Evolutionary conservation across 2,888 invertebrate genomes (phyloP), one percentile per base, ranked within the genome.

Genomic region (Flexamia atlantica): DNA sequence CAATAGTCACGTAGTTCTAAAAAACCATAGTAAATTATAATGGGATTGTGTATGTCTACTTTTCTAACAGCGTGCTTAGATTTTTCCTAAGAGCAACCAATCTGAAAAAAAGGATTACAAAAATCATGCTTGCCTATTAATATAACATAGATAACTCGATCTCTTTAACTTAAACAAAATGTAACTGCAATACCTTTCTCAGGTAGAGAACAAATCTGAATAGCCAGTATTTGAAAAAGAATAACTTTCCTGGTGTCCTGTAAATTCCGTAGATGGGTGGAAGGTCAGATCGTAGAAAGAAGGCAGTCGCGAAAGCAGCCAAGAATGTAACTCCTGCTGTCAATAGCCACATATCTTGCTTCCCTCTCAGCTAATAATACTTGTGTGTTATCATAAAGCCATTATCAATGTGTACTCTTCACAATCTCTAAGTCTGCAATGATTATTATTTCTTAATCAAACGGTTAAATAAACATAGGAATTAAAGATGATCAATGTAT

Each of bases 201-300:
- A 81, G n/a, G 14, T 32, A 68, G 9, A 81, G 42, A 42, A 81
- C 25, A 23, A 68, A 42, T 81, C 81, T 20, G 60, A 81, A 68
- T 46, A 81, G 42, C 81, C 81, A 81, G 36, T 81, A 81, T 30
- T 81, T 81, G n/a, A 81, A 42, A 3, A 68, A 81, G 25, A 81
- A 81, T 23, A 64, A 81, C 25, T 81, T 81, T 23, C 81, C 81
- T 17, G 81, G 68, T 14, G 46, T 40, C 7, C 68, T 23, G 46
- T 81, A 81, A 17, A 81, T 46, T 17, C 81, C 81, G 28, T 57
- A 81, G 60, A 81, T 81, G 20, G 81, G 81, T 28, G 25, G 64
- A 23, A 60, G 68, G 32, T 81, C 70, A 20, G 40, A 40, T 28
- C 7, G 23, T 9, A 64, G 68, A 14, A 68, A 68, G 20, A 42